Evolutionary conservation across 2,113 vertebrate genomes (phyloP).

Genomic region (Elanoides forficatus): DNA sequence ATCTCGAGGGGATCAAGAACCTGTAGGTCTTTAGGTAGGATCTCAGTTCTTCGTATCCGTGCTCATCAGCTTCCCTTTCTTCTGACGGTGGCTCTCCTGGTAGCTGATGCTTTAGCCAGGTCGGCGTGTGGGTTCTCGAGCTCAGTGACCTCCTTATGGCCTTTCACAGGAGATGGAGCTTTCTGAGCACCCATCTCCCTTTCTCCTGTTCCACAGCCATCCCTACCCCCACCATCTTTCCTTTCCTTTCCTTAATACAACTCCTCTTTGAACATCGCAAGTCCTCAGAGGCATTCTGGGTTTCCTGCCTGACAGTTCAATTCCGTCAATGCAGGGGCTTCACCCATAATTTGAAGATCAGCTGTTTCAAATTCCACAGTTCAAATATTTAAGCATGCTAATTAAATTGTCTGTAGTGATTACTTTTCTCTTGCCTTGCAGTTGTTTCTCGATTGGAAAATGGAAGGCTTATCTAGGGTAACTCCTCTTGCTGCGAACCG

Average conservation of each 20-base stretch:
- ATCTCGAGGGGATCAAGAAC: background rate
- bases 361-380: background rate
- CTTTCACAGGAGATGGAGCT: background rate
- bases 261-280: background rate
- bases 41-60: background rate
- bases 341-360: no score
- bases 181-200: background rate
- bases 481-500: background rate
- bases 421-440: background rate
- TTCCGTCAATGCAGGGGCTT: background rate
- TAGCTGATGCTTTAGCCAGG: background rate
- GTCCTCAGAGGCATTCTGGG: background rate
- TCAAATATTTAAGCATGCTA: background rate
- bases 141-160: background rate
- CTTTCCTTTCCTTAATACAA: background rate
- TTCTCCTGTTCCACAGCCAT: background rate
- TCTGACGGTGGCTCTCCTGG: background rate
- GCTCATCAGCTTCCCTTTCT: background rate
- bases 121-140: accelerated
- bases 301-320: background rate
- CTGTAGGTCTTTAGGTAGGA: background rate
- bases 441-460: accelerated
- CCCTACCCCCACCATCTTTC: background rate
- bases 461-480: no score
- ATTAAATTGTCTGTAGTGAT: accelerated